Base-by-base conservation (phyloP, 1,140 invertebrate genomes). In the Colletes gigas region DNA sequence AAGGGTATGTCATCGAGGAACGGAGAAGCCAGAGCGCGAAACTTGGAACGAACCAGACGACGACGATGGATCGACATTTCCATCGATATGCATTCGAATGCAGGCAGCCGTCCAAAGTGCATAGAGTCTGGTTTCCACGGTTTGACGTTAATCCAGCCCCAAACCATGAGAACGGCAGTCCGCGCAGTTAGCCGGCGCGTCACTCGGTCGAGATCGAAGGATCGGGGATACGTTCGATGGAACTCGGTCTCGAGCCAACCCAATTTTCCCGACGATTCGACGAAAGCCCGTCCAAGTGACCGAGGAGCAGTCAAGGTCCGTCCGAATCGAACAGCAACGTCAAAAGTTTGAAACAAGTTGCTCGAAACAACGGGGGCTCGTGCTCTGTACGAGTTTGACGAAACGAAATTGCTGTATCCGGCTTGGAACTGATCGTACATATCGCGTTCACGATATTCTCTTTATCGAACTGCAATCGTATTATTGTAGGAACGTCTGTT, bases 31-130 rank as follows among this genome's bases (percentile, higher is more conserved):
- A 3, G 30, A 41, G 6, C 19, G 50, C 5, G 60, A 39, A 63
- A 50, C 19, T 72, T 55, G 39, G 52, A 50, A 66, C 70, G 60
- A 55, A 59, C 10, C 69, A 8, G 70, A 73, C 63, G 62, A 44
- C 15, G 9, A 63, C 12, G 68, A 79, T 14, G 60, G 78, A 84
- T 84, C 78, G 82, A 85, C 82, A 54, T 69, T 73, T 84, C 72
- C 68, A 73, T 85, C 72, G 83, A 84, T 85, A 81, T 57, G 82
- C 82, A 54, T 85, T 57, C 82, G 78, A 76, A 39, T 68, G 63
- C 62, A 67, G 54, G 63, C 78, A 80, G 3, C 70, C 70, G 62
- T 67, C 71, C 62, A 74, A 74, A 67, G 54, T 74, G 72, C 83
- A 47, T 50, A 76, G 71, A 15, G 52, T 62, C 19, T 12, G 59